Evolutionary conservation across 2,113 vertebrate genomes (phyloP), one percentile per base, ranked within the genome.

Genomic region (Mus pahari): DNA sequence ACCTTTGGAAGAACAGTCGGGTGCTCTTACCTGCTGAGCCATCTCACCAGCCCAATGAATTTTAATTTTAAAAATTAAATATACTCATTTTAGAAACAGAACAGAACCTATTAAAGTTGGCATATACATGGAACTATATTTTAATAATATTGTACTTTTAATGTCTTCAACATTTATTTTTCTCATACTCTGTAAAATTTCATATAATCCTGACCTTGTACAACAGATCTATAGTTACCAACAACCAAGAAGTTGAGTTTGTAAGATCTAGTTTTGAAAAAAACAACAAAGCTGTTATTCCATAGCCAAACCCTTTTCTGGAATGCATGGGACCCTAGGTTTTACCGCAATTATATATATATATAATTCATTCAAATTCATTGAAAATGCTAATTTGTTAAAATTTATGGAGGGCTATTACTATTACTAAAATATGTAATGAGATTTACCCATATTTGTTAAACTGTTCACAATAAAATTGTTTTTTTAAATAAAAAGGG

Each of bases 151-250:
- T 70, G 31, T 28, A 84, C 78, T 94, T 88, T 93, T 94, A 48
- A 88, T 82, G 48, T 84, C 42, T 42, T 78, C 48, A 81, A n/a
- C 13, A 96, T 89, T 96, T 93, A 4, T 16, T 94, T 90, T 58
- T 86, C 28, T 89, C 60, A 83, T 33, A 36, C 0, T 28, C 62
- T 70, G 45, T 73, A 88, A 45, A 1, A 81, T 19, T 86, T 36
- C 33, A 70, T 86, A 24, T 7, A 36, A 77, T 20, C 17, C 5
- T 45, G 39, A 48, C 9, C 16, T 86, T 33, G 82, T 48, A 45
- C 42, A 45, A 36, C 17, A 64, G 7, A 39, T 2, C 28, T 48
- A 7, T 48, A 48, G 48, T 86, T 33, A 31, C 4, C 20, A 45
- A 33, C 17, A 50, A 62, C 28, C 39, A 64, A 5, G 42, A 86